Base-by-base conservation (phyloP, 2,888 invertebrate species). In the Pheosia gnoma region DNA sequence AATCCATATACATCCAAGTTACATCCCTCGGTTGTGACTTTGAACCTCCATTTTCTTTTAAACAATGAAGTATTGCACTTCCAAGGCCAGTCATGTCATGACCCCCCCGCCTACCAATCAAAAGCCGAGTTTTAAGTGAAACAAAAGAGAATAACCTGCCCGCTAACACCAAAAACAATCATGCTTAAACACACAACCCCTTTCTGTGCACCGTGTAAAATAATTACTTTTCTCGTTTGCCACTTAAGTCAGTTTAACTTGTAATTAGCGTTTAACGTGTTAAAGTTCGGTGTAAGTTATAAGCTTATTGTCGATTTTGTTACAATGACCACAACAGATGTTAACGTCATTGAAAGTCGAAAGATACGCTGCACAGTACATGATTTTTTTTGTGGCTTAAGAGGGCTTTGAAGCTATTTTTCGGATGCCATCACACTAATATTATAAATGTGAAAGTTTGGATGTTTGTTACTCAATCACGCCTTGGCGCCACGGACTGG, bases 161-260 rank as follows among this genome's bases (percentile, higher is more conserved):
- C 65, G 70, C 74, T 83, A 86, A 85, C 65, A 66, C 62, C 63
- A 68, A 78, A 74, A 74, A 74, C 82, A 84, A 82, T 81, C 80
- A 70, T 73, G 74, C 72, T 68, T 61, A 74, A 69, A 68, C 70
- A 72, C 76, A 81, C 79, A 78, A 36, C 63, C 61, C 69, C 72
- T 73, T 79, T 79, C 77, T 79, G 75, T 66, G 65, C 68, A 70
- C 74, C 70, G 76, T 78, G 81, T 87, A 87, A 87, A 87, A 88
- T 88, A 88, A 88, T 88, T 87, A 87, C 82, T 71, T 65, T 71
- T 82, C 87, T 87, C 84, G 86, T 84, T 84, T 81, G 73, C 82
- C 86, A 83, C 86, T 86, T 84, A 82, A 77, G 74, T 71, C 63
- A 72, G 81, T 86, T 85, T 87, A 76, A 78, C 68, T 73, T 74